These are phyloP conservation scores for Drosophila fuyamai DNA, from an alignment of 1,140 invertebrate genomes.

Conservation along the genomic window DNA sequence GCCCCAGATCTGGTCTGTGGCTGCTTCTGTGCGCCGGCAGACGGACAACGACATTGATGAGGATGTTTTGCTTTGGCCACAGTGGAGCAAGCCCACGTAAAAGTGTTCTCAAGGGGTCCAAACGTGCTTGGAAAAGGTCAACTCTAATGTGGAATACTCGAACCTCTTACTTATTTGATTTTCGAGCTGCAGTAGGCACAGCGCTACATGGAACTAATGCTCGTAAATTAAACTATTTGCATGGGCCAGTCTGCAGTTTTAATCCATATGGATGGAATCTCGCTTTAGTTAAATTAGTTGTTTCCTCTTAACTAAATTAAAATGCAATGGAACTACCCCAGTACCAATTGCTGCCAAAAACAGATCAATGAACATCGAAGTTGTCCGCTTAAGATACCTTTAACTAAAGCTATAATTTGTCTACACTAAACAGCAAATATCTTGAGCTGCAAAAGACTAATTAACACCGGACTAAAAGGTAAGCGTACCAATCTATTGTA, in stretches of 20 bases:
- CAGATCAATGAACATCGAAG: not conserved
- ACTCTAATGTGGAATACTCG: not conserved
- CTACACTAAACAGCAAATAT: not conserved
- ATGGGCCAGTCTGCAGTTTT: no score
- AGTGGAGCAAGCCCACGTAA: conserved; percentile 46
- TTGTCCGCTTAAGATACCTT: not conserved
- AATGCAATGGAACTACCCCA: not conserved
- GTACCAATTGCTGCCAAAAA: not conserved
- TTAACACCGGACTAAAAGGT: conserved; percentile 7
- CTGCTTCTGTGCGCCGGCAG: conserved; percentile 34
- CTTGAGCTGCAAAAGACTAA: conserved; percentile 11
- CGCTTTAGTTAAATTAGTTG: no score
- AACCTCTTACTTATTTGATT: not conserved
- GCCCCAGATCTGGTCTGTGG: conserved; percentile 50
- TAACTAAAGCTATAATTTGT: not conserved
- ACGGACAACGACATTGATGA: conserved; percentile 76
- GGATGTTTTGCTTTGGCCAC: conserved; percentile 61
- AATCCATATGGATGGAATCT: no score
- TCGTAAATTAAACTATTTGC: not conserved
- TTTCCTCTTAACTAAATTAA: not conserved
- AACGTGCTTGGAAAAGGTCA: not conserved
- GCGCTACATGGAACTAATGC: not conserved
- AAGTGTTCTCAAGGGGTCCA: not conserved
- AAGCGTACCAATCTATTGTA: conserved; percentile 10
- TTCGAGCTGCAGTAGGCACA: not conserved